phyloP scores from a whole-genome alignment of 1,140 invertebrate genomes.

The Procambarus virginalis region DNA sequence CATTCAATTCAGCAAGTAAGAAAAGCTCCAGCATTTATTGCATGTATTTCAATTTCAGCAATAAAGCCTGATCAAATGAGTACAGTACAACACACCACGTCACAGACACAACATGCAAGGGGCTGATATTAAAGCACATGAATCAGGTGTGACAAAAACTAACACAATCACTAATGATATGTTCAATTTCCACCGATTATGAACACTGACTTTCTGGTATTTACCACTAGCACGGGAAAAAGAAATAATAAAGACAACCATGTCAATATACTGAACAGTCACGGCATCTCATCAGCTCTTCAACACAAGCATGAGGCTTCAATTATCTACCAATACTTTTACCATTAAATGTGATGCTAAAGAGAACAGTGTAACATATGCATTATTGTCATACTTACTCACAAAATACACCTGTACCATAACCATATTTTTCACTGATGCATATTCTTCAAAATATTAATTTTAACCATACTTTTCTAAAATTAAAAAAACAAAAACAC shows the following conservation, averaged over 20 bases:
- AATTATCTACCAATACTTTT: too few relatives aligned
- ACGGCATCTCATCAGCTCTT: neutral
- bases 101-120: neutral
- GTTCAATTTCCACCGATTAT: too few relatives aligned
- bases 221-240: neutral
- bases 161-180: too few relatives aligned
- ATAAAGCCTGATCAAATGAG: neutral
- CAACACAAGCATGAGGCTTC: neutral
- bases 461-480: too few relatives aligned
- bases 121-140: neutral
- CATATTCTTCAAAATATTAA: too few relatives aligned
- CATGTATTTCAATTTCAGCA: neutral
- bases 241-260: neutral
- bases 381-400: too few relatives aligned
- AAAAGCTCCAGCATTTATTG: neutral
- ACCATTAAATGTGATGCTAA: too few relatives aligned
- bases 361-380: too few relatives aligned
- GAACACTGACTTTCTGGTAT: neutral
- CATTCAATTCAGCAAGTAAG: neutral
- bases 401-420: too few relatives aligned
- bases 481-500: too few relatives aligned
- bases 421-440: too few relatives aligned
- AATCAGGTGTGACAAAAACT: neutral
- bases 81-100: neutral
- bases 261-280: neutral